These are phyloP conservation scores for Pollachius pollachius DNA, from an alignment of 2,113 vertebrate genomes.

Conservation along the genomic window DNA sequence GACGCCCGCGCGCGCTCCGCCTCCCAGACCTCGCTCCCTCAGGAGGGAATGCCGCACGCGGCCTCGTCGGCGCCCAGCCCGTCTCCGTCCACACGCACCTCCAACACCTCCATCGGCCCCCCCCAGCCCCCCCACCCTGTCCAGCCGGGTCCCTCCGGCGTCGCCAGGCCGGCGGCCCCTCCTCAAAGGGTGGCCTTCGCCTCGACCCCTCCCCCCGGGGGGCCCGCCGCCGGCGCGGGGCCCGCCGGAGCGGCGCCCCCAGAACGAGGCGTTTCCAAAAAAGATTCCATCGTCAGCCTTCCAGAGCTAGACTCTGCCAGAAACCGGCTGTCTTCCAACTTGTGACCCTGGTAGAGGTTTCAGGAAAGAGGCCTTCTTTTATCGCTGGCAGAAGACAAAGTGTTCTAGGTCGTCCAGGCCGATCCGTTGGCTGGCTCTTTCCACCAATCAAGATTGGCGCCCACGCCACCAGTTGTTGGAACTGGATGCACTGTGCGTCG, in stretches of 20 bases:
- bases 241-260: slow-evolving; percentile 44
- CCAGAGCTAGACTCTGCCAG: slow-evolving; percentile 87
- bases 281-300: slow-evolving; percentile 83
- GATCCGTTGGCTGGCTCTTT: slow-evolving; percentile 51
- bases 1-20: slow-evolving; percentile 85
- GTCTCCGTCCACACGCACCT: slow-evolving; percentile 72
- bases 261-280: slow-evolving; percentile 78
- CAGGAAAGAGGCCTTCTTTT: slow-evolving; percentile 70
- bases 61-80: slow-evolving; percentile 76
- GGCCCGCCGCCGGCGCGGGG: slow-evolving; percentile 11
- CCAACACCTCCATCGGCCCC: slow-evolving; percentile 77
- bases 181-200: slow-evolving; percentile 73
- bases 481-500: slow-evolving; percentile 60
- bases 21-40: slow-evolving; percentile 90
- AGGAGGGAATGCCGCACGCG: slow-evolving; percentile 75
- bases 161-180: slow-evolving; percentile 62
- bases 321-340: slow-evolving; percentile 93
- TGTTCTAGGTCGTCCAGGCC: slow-evolving; percentile 56
- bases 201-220: slow-evolving; percentile 62
- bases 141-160: slow-evolving; percentile 65
- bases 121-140: slow-evolving; percentile 56
- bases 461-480: slow-evolving; percentile 43
- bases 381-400: slow-evolving; percentile 53
- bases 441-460: slow-evolving; percentile 53
- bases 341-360: slow-evolving; percentile 84